phyloP scores from a whole-genome alignment of 2,888 invertebrate genomes.

The Mimas tiliae region DNA sequence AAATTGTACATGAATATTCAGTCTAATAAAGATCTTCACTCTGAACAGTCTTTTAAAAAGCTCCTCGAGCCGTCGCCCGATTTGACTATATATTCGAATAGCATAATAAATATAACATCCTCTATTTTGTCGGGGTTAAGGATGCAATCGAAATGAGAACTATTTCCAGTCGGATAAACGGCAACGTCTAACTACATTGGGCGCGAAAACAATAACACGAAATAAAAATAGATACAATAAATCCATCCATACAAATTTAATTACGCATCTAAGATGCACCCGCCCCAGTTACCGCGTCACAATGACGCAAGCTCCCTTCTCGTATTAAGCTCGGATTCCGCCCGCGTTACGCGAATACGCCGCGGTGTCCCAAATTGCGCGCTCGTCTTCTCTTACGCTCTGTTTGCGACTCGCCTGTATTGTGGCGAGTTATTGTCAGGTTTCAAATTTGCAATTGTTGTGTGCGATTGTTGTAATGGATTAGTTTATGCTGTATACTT shows the following conservation, averaged over 20 bases:
- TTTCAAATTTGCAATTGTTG: conserved; percentile 18
- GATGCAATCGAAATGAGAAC: too few relatives aligned
- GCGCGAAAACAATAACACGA: too few relatives aligned
- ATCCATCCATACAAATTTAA: background rate
- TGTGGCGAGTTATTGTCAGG: conserved; percentile 24
- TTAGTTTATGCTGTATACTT: background rate
- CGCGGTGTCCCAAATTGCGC: conserved; percentile 34
- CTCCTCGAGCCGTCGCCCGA: too few relatives aligned
- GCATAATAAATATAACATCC: too few relatives aligned
- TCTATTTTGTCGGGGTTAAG: too few relatives aligned
- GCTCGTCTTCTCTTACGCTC: conserved; percentile 35
- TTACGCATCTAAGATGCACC: conserved; percentile 5
- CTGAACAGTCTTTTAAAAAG: too few relatives aligned
- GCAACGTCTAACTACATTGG: too few relatives aligned
- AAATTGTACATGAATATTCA: too few relatives aligned
- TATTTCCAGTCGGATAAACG: too few relatives aligned
- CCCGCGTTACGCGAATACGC: conserved; percentile 25
- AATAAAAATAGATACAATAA: background rate
- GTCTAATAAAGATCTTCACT: too few relatives aligned
- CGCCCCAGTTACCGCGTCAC: conserved; percentile 1
- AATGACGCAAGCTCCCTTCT: background rate
- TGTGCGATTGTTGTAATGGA: background rate
- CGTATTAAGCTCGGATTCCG: conserved; percentile 8
- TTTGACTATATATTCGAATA: too few relatives aligned
- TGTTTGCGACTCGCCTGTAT: conserved; percentile 31